Conservation (phyloP, 2,888 invertebrate species). For the Acleris sparsana region DNA sequence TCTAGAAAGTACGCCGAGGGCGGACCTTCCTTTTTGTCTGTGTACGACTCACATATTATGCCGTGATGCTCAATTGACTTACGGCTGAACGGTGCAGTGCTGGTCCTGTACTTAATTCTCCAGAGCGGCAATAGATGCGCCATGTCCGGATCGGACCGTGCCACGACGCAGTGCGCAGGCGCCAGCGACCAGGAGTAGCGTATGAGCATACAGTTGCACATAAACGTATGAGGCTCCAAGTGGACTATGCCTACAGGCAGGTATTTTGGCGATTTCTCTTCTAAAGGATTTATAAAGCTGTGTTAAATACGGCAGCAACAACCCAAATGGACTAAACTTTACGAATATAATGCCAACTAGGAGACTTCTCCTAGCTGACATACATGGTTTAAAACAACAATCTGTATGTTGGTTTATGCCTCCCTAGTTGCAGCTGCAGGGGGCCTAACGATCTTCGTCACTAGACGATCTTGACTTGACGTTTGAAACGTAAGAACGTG, state of each 20-base stretch:
- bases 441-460: too few species aligned
- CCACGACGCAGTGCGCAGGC: conserved; percentile 60
- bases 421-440: too few species aligned
- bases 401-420: too few species aligned
- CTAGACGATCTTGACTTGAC: too few species aligned
- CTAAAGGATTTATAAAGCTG: conserved; percentile 8
- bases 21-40: too few species aligned
- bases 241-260: conserved; percentile 49
- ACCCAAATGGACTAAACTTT: too few species aligned
- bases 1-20: too few species aligned
- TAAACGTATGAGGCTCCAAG: conserved; percentile 41
- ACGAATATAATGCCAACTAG: too few species aligned
- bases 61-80: background rate
- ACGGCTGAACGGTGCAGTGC: background rate
- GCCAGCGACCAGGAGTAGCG: conserved; percentile 57
- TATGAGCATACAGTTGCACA: conserved; percentile 57
- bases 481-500: too few species aligned
- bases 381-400: too few species aligned
- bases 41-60: too few species aligned
- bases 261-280: background rate
- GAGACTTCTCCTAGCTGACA: too few species aligned
- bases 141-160: conserved; percentile 56
- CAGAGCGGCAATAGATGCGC: conserved; percentile 48
- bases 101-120: conserved; percentile 52
- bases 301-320: background rate